Base-by-base conservation (phyloP, 2,888 invertebrate species). In the Girardia tigrina region DNA sequence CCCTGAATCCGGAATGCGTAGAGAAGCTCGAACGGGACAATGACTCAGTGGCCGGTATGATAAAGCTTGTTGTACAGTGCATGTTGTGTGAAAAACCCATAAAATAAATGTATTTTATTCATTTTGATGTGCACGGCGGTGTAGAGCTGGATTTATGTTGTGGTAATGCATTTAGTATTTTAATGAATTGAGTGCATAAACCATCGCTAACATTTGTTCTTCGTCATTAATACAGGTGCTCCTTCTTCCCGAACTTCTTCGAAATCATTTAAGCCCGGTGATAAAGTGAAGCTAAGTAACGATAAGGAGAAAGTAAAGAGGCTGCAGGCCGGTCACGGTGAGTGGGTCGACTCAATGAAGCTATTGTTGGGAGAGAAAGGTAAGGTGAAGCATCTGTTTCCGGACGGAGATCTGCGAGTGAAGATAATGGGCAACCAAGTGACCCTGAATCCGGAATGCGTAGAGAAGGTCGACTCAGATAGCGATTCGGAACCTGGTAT, bases 401-500 rank as follows among this genome's bases (percentile, higher is more conserved):
- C 56, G 6, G 56, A 56, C 23, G 56, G 56, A n/a, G 56, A 56
- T 56, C 56, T 56, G n/a, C 4, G 56, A 56, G 56, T 56, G 4
- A n/a, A 56, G 23, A 56, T 56, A 4, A 56, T 56, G 56, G n/a
- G n/a, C n/a, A n/a, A 56, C n/a, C 6, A 56, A 20, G 6, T 56
- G n/a, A 56, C 56, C 4, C n/a, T 56, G 4, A 56, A 56, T 56
- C 56, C 56, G 56, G 56, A 56, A 56, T 56, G 56, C n/a, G 56
- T 56, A 4, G 56, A 56, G n/a, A 2, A 6, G n/a, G 23, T 23
- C 8, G 56, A 56, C 23, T 56, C 56, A 2, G 56, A 56, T 8
- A 56, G 56, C n/a, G 56, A 56, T 56, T 56, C 56, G 4, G 56
- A 56, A 4, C 56, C 56, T 20, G 56, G 56, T 16, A 56, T 20